Base-by-base conservation (phyloP, 2,888 invertebrate species). In the Vesta saturnalis region DNA sequence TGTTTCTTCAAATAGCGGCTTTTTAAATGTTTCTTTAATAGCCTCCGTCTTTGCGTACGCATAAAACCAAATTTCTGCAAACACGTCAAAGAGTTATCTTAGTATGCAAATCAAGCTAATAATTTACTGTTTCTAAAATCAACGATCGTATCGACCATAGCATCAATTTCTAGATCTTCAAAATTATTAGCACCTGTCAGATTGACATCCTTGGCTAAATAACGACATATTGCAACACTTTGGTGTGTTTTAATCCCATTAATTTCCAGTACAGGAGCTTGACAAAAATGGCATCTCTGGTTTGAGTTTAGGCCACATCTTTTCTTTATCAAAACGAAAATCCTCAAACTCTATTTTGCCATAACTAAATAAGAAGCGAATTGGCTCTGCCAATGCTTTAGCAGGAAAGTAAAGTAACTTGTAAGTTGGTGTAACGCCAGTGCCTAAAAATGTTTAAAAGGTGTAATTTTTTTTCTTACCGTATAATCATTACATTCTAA, bases 321-420 rank as follows among this genome's bases (percentile, higher is more conserved):
- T 67, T 57, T 77, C 77, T 54, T 83, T 79, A 59, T 86, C 84
- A 67, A 90, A 83, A 64, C 90, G 85, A 55, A 81, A 78, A 82
- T 91, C 91, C 80, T 89, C 89, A 77, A 89, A 91, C 67, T 89
- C 86, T 59, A 87, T 80, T 68, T 85, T 86, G 56, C 89, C 88
- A 76, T 90, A 90, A 68, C 87, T 87, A 68, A 91, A 82, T 8
- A 91, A 82, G 72, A 88, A 89, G 72, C 90, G 85, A 75, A 90
- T 86, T 46, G 90, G 88, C 80, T 91, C 91, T 30, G 85, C 90
- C 57, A 90, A 81, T 14, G 88, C 90, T 80, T 87, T 88, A 19
- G 89, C 84, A 75, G 88, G 85, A 80, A 90, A 91, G 75, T 91
- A 91, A 67, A 86, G 87, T 21, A 91, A 78, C 72, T 87, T 91